Evolutionary conservation across 2,113 vertebrate genomes (phyloP).

Genomic region (Clinocottus analis): DNA sequence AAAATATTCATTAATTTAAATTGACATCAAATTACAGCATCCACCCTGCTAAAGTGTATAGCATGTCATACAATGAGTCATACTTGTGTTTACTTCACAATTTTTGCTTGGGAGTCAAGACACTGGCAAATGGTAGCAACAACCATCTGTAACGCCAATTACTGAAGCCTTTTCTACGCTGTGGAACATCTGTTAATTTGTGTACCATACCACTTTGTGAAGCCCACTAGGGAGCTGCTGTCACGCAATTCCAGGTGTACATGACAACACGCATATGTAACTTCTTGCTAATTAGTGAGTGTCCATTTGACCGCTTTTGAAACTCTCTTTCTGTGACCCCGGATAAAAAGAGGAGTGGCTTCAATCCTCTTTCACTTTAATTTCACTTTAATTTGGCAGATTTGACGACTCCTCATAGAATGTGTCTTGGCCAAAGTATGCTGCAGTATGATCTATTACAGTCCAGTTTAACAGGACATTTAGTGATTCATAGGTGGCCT

Average conservation of each 20-base stretch:
- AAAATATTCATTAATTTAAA: not conserved
- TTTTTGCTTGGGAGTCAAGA: constrained; percentile 26
- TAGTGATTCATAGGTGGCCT: not conserved
- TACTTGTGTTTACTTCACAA: constrained; percentile 5
- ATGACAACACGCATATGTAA: constrained; percentile 53
- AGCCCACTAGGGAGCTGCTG: constrained; percentile 69
- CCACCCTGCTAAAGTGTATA: not conserved
- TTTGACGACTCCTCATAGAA: not conserved
- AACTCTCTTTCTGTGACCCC: constrained; percentile 36
- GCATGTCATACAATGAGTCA: not conserved
- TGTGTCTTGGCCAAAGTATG: not conserved
- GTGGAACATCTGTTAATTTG: constrained; percentile 74
- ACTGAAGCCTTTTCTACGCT: constrained; percentile 52
- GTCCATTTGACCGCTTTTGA: constrained; percentile 46
- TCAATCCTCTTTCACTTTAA: no score
- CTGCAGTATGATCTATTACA: not conserved
- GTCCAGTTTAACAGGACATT: not conserved
- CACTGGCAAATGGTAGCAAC: constrained; percentile 43
- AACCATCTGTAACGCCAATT: constrained; percentile 72
- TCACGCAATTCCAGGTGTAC: constrained; percentile 66
- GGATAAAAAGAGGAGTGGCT: not conserved
- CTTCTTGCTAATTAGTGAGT: constrained; percentile 64
- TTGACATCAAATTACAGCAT: not conserved
- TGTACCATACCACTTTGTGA: constrained; percentile 64
- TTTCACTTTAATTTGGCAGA: constrained; percentile 13